phyloP scores from a whole-genome alignment of 2,797 vertebrate genomes.

The Microctenopoma stevenorrisi region DNA sequence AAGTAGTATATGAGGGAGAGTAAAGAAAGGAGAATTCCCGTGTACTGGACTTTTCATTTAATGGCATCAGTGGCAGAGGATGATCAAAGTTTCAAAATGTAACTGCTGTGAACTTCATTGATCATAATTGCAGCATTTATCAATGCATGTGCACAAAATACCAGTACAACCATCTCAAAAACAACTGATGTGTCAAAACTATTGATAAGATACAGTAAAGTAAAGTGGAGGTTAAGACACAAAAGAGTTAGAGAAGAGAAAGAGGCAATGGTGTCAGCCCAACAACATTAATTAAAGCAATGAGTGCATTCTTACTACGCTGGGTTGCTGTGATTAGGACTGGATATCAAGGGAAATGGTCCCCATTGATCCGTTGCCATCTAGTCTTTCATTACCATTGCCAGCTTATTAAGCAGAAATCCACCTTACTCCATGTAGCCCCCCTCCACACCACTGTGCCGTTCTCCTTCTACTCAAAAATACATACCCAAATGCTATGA shows the following conservation, averaged over 20 bases:
- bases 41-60: background rate
- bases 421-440: slow-evolving; percentile 50
- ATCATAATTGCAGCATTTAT: background rate
- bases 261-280: slow-evolving; percentile 29
- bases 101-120: background rate
- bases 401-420: slow-evolving; percentile 80
- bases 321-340: slow-evolving; percentile 73
- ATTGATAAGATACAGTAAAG: background rate
- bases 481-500: slow-evolving; percentile 57
- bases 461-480: slow-evolving; percentile 51
- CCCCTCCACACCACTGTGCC: slow-evolving; percentile 33
- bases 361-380: slow-evolving; percentile 74
- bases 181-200: background rate
- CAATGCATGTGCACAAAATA: background rate
- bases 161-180: background rate
- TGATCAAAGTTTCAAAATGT: background rate
- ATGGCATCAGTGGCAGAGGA: background rate
- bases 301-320: slow-evolving; percentile 63
- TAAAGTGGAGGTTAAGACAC: slow-evolving; percentile 31
- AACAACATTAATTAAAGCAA: slow-evolving; percentile 66
- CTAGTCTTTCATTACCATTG: slow-evolving; percentile 76
- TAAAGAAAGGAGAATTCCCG: background rate
- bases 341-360: slow-evolving; percentile 68
- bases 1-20: background rate
- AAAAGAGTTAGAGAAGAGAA: slow-evolving; percentile 11